These are phyloP conservation scores for Micronisus gabar DNA, from an alignment of 2,113 vertebrate genomes.

Conservation along the genomic window DNA sequence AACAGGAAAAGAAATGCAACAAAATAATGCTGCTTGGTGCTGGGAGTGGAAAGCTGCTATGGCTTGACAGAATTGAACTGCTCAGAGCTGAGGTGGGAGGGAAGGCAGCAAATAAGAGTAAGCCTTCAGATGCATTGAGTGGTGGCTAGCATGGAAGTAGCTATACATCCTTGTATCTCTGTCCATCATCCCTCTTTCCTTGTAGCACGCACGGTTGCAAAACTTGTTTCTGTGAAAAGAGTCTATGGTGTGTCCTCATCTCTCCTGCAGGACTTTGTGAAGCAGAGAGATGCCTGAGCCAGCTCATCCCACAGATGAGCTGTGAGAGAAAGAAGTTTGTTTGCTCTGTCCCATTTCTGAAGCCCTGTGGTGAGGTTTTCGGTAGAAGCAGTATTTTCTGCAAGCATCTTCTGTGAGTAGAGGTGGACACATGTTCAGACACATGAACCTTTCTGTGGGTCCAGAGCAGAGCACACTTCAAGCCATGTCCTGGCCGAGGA, in stretches of 20 bases:
- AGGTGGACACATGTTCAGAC: accelerated
- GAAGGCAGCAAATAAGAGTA: not conserved
- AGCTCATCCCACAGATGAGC: not conserved
- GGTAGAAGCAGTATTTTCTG: not conserved
- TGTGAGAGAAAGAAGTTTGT: not conserved
- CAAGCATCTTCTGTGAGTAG: accelerated
- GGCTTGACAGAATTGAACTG: not conserved
- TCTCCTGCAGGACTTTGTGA: not conserved
- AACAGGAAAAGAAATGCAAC: not conserved
- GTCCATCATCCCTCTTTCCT: not conserved
- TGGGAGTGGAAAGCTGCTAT: not conserved
- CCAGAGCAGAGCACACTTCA: not conserved
- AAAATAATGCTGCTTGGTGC: not conserved
- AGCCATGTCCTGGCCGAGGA: not conserved
- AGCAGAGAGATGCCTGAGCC: not conserved
- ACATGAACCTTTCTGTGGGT: not conserved
- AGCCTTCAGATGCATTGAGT: accelerated
- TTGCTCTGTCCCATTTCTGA: not conserved
- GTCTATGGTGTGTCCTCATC: accelerated
- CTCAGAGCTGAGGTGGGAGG: not conserved
- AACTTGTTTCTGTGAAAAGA: not conserved
- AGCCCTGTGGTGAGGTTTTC: not conserved
- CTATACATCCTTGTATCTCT: not conserved
- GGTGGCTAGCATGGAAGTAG: not conserved
- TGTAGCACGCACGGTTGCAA: accelerated